phyloP scores from a whole-genome alignment of 2,888 invertebrate species.

The Cryptocephalus primarius region DNA sequence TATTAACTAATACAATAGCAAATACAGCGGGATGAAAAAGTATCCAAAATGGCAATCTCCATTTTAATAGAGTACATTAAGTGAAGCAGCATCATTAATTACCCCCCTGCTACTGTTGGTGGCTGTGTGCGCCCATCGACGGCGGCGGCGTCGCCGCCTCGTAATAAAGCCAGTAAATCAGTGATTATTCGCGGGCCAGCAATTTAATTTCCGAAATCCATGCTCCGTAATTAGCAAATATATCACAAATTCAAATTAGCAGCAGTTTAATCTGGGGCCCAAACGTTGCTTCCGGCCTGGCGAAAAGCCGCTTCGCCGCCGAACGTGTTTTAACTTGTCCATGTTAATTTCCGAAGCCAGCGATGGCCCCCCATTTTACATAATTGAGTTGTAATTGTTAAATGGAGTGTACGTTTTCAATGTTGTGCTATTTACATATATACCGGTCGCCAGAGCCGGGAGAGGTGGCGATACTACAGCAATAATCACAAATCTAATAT shows the following conservation, averaged over 20 bases:
- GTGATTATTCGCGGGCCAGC: slow-evolving; percentile 24
- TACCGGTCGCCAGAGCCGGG: slow-evolving; percentile 21
- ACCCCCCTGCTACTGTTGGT: slow-evolving; percentile 4
- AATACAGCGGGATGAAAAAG: too few species aligned
- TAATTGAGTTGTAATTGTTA: slow-evolving; percentile 40
- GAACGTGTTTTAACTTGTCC: slow-evolving; percentile 33
- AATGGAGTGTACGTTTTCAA: slow-evolving; percentile 37
- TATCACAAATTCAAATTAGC: slow-evolving; percentile 36
- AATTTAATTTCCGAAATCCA: slow-evolving; percentile 34
- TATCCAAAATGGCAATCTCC: not conserved
- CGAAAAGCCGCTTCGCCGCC: slow-evolving; percentile 21
- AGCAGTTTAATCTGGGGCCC: slow-evolving; percentile 23
- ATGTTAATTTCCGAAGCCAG: slow-evolving; percentile 38
- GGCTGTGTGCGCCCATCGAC: slow-evolving; percentile 8
- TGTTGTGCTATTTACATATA: slow-evolving; percentile 35
- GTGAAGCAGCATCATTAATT: slow-evolving; percentile 13
- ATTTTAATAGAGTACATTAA: slow-evolving; percentile 8
- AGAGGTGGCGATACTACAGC: too few species aligned
- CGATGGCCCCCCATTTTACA: slow-evolving; percentile 36
- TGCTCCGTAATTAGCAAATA: slow-evolving; percentile 34
- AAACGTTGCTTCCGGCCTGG: slow-evolving; percentile 23
- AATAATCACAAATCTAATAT: not conserved
- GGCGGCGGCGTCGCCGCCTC: not conserved
- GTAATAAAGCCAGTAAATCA: slow-evolving; percentile 24
- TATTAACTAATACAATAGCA: too few species aligned